A percentile compares a stretch with the other conserved stretches of the same genome.
Evolutionary conservation across 2,113 vertebrate species (phyloP).

Genomic region (Phalacrocorax pelagicus): DNA sequence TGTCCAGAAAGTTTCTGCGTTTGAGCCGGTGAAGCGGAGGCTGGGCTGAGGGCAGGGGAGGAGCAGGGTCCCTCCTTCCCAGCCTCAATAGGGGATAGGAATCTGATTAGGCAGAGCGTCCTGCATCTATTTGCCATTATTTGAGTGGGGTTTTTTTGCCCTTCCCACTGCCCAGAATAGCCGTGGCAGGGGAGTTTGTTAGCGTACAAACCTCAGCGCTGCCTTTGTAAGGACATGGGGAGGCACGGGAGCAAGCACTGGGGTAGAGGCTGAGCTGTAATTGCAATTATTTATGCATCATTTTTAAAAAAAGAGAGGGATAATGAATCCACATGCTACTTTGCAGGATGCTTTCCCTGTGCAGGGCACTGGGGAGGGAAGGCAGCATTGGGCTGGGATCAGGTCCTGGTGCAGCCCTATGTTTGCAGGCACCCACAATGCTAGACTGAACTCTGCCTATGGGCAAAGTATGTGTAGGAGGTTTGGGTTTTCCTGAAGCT

Average conservation of each 20-base stretch:
- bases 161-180: background rate
- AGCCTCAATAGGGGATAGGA: constrained; percentile 53
- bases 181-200: background rate
- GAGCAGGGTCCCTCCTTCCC: constrained; percentile 48
- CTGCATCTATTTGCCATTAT: constrained; percentile 53
- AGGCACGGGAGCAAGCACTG: background rate
- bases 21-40: constrained; percentile 80
- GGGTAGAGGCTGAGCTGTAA: background rate
- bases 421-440: background rate
- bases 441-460: background rate
- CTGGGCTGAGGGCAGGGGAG: constrained; percentile 71
- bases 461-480: background rate
- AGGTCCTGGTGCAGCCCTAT: background rate
- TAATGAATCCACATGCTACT: background rate
- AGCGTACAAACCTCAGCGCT: background rate
- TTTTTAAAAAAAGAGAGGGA: background rate
- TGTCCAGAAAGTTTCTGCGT: constrained; percentile 83
- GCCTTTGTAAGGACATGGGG: background rate
- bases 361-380: accelerated
- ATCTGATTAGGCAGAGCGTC: constrained; percentile 67
- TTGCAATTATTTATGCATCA: background rate
- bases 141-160: background rate
- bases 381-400: background rate
- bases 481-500: background rate
- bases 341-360: background rate